Conservation (phyloP, 2,797 vertebrate species). For the Falco biarmicus region DNA sequence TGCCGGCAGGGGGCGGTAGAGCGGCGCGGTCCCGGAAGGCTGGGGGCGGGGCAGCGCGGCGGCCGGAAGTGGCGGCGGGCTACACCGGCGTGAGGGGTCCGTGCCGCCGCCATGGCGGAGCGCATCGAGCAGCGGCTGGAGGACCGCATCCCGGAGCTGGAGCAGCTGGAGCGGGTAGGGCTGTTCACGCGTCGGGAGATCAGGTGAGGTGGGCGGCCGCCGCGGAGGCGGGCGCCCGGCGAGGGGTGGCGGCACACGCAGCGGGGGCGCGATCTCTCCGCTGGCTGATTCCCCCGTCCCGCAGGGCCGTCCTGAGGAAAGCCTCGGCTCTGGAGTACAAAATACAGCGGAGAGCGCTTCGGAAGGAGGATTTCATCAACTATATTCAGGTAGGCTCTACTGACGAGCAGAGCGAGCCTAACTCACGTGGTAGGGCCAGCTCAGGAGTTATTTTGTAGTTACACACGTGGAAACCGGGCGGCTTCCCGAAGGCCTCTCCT, state of each 20-base stretch:
- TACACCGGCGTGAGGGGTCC: too few species aligned
- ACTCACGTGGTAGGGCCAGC: rapidly evolving
- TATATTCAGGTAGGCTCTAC: slow-evolving; percentile 88
- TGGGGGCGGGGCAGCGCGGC: too few species aligned
- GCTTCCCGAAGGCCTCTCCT: neutral
- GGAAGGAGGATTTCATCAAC: slow-evolving; percentile 92
- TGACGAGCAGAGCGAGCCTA: neutral
- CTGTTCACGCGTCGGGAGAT: slow-evolving; percentile 89
- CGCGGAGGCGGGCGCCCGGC: neutral
- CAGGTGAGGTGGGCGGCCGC: slow-evolving; percentile 76
- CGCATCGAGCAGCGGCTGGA: slow-evolving; percentile 89
- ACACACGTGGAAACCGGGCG: rapidly evolving
- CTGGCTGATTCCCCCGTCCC: neutral
- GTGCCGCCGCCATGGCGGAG: slow-evolving; percentile 85
- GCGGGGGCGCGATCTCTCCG: too few species aligned
- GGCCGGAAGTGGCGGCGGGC: neutral
- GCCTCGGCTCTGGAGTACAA: slow-evolving; percentile 92
- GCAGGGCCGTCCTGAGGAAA: slow-evolving; percentile 90
- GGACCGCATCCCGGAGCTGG: slow-evolving; percentile 88
- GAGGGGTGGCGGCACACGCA: too few species aligned
- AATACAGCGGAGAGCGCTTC: slow-evolving; percentile 85
- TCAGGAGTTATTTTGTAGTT: rapidly evolving
- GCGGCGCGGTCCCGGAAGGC: neutral
- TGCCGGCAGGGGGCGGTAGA: neutral
- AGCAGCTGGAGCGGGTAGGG: slow-evolving; percentile 93